Base-by-base conservation (phyloP, 2,888 invertebrate genomes). In the Andrena praecox region DNA sequence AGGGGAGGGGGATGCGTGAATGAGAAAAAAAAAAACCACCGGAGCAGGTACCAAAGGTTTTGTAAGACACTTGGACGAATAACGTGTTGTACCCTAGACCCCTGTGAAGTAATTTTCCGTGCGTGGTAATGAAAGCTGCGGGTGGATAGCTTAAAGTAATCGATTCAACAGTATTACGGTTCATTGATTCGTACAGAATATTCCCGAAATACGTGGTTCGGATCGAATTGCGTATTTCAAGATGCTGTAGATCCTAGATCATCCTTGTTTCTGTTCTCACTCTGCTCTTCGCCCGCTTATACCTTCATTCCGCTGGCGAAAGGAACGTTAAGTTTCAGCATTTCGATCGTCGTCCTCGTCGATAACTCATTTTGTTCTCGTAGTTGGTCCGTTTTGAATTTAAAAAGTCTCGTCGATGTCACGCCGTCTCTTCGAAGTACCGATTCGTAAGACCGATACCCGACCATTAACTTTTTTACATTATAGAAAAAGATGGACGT, bases 101-200 rank as follows among this genome's bases (percentile, higher is more conserved):
- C 50, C 33, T 68, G 42, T 72, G 64, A 52, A 42, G 29, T 81
- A 85, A 85, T 69, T 63, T 72, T 20, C 20, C 70, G 52, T 56
- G 56, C 67, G 56, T 48, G 63, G 69, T 79, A 71, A 64, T 52
- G 66, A 50, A 64, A 76, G 24, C 72, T 69, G 63, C 76, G 68
- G 64, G 54, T 87, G 75, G 74, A 75, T 85, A 79, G 71, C 60
- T 74, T 67, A 80, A 81, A 77, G 24, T 78, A 78, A 88, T 72
- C 63, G 79, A 82, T 52, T 77, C 31, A 87, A 79, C 79, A 87
- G 87, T 88, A 87, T 88, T 87, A 88, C 60, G 67, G 63, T 73
- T 77, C 76, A 80, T 64, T 62, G 66, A 71, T 75, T 68, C 80
- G 42, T 60, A 29, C 24, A 10, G 27, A 10, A 10, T 69, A 56